Evolutionary conservation across 2,888 invertebrate genomes (phyloP).

Genomic region (Melangyna quadrimaculata): DNA sequence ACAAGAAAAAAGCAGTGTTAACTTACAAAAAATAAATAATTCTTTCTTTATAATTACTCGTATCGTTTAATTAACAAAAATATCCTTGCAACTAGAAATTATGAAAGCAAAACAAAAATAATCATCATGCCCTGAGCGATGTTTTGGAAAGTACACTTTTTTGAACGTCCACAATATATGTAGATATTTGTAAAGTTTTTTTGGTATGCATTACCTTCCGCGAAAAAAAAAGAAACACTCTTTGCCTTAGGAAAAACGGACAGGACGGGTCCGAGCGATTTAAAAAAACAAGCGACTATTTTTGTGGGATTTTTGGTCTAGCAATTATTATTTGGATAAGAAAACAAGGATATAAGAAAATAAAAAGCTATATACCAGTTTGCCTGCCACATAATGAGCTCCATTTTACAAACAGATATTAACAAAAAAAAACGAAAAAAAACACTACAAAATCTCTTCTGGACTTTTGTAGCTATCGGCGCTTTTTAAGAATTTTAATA

Average conservation of each 20-base stretch:
- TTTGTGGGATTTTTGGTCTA: background rate
- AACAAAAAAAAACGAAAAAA: background rate
- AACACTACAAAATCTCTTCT: background rate
- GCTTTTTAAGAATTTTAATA: conserved; percentile 45
- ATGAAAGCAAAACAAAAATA: background rate
- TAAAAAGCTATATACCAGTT: conserved; percentile 7
- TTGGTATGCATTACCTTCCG: background rate
- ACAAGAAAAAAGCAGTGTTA: background rate
- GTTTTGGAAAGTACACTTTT: conserved; percentile 29
- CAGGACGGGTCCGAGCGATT: conserved; percentile 16
- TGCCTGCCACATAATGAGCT: conserved; percentile 47
- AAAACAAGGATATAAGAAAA: conserved; percentile 6
- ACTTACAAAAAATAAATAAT: conserved; percentile 18
- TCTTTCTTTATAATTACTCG: conserved; percentile 23
- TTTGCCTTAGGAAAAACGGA: background rate
- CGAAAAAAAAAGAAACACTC: conserved; percentile 2
- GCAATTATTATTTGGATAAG: conserved; percentile 24
- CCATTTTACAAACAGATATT: background rate
- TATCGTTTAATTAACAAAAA: conserved; percentile 52
- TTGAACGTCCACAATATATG: conserved; percentile 39
- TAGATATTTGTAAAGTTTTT: conserved; percentile 40
- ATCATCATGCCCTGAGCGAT: conserved; percentile 37
- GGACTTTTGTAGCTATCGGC: conserved; percentile 54
- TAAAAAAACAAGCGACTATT: conserved; percentile 26
- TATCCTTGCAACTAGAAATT: conserved; percentile 1